A percentile compares a stretch with the other conserved stretches of the same genome.
phyloP scores from a whole-genome alignment of 1,140 invertebrate genomes.

The Caligus rogercresseyi region DNA sequence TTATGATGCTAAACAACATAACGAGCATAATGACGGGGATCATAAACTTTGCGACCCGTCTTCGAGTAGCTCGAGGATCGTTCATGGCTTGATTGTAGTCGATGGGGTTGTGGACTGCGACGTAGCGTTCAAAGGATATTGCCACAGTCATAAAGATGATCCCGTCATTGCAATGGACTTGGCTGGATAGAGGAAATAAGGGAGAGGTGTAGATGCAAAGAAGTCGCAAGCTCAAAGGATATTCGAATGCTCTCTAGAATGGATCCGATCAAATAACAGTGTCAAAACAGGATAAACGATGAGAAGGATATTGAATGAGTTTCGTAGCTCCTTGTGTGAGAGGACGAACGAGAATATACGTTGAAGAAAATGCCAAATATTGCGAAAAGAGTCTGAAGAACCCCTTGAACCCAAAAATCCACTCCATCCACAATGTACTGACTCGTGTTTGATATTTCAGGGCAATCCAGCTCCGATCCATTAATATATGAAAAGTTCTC shows the following conservation, averaged over 20 bases:
- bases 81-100: constrained; percentile 15
- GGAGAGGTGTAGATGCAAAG: neutral
- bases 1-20: constrained; percentile 4
- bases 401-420: constrained; percentile 13
- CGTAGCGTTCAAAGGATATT: constrained; percentile 10
- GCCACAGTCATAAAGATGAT: constrained; percentile 11
- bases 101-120: constrained; percentile 11
- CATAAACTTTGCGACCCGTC: neutral
- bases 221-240: constrained; percentile 3
- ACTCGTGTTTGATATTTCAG: neutral
- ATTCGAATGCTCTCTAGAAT: neutral
- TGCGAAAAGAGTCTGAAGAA: constrained; percentile 9
- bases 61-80: neutral
- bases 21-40: constrained; percentile 5
- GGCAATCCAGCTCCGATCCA: too few relatives aligned
- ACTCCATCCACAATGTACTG: neutral
- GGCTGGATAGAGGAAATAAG: constrained; percentile 5
- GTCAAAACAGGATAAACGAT: constrained; percentile 8
- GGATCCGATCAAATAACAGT: constrained; percentile 13
- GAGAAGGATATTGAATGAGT: constrained; percentile 11
- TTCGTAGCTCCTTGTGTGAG: constrained; percentile 8
- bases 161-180: constrained; percentile 11
- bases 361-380: constrained; percentile 4
- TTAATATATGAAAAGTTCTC: too few relatives aligned
- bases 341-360: constrained; percentile 1